phyloP scores from a whole-genome alignment of 2,797 vertebrate genomes.

The Acanthurus lineatus region DNA sequence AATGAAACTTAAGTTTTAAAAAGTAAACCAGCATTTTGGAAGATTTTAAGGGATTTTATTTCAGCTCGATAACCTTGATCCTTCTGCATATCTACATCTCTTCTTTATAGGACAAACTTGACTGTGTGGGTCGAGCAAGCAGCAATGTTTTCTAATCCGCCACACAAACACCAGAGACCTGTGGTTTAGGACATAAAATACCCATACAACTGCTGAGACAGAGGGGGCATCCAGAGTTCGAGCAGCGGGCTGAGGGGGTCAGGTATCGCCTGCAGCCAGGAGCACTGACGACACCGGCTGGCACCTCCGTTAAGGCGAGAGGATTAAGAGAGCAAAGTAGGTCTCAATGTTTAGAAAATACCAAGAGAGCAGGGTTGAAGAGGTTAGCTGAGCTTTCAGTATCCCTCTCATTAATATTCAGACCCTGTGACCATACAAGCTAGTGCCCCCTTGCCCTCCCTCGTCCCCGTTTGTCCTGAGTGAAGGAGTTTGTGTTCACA shows the following conservation, averaged over 20 bases:
- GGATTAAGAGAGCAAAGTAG: conserved; percentile 48
- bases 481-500: conserved; percentile 49
- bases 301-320: conserved; percentile 26
- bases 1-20: background rate
- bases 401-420: conserved; percentile 59
- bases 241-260: conserved; percentile 36
- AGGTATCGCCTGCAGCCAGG: conserved; percentile 13
- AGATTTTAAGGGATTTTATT: background rate
- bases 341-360: conserved; percentile 29
- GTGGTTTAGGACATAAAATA: conserved; percentile 2
- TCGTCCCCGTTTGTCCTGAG: conserved; percentile 30
- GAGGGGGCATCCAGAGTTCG: conserved; percentile 32
- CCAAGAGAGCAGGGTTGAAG: conserved; percentile 19
- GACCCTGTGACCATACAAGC: background rate
- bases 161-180: conserved; percentile 1
- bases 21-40: background rate
- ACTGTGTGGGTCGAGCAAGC: background rate
- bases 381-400: conserved; percentile 32
- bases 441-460: conserved; percentile 30
- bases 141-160: conserved; percentile 32
- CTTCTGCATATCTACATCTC: background rate
- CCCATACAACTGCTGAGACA: conserved; percentile 10
- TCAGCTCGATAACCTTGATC: background rate
- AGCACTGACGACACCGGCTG: background rate
- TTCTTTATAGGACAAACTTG: background rate